Base-by-base conservation (phyloP, 2,888 invertebrate species). In the Coelopa pilipes region DNA sequence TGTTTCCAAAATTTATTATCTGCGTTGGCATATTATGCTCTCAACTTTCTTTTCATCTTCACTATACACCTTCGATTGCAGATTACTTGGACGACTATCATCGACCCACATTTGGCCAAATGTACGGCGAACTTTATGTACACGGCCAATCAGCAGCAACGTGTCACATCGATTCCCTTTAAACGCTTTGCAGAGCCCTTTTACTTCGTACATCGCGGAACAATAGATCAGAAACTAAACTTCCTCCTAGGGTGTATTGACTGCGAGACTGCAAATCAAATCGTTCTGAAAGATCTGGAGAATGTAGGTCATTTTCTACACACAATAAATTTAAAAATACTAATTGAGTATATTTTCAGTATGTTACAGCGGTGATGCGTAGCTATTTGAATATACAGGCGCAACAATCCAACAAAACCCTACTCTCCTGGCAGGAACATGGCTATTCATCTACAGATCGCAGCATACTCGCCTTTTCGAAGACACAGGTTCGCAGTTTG, bases 331-430 rank as follows among this genome's bases (percentile, higher is more conserved):
- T 46, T 53, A 17, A 60, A 63, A 66, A 53, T 34, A 47, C 47
- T 19, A 59, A 55, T 74, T 66, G 67, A 49, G 24, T 62, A n/a
- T 34, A 81, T 77, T 60, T 85, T 83, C 81, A 93, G 90, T 94
- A 93, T 83, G 92, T 94, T 76, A 93, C 93, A 84, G 92, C 93
- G 77, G 91, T 94, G 81, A 92, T 93, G 0, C 92, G 92, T 47
- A 93, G 93, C 0, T 94, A 93, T 83, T 90, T 94, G 84, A 91
- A 91, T 83, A 90, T 92, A 55, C 89, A 93, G 78, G 92, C 92
- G 79, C 87, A 91, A 50, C 89, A 88, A 77, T 88, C 88, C 72
- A 89, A 89, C 15, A 86, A 87, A 15, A 89, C 89, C 76, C 91
- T 90, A 79, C 88, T 89, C 80, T 90, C 89, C 47, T 92, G 92